Conservation (phyloP, 2,113 vertebrate species). For the Dendropsophus ebraccatus region DNA sequence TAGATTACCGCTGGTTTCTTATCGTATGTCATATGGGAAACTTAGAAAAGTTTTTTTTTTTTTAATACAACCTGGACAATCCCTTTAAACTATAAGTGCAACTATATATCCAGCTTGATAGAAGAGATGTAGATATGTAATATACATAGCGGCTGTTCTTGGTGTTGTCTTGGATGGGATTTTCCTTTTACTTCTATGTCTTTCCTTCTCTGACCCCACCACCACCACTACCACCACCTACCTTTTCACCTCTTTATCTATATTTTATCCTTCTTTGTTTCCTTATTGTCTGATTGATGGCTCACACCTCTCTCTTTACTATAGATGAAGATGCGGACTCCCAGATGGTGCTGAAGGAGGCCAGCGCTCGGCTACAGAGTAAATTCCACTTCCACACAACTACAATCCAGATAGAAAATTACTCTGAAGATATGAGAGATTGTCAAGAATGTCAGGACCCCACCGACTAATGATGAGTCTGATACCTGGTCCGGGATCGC, state of each 20-base stretch:
- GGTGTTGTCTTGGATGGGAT: too few relatives aligned
- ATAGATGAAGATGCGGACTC: slow-evolving; percentile 71
- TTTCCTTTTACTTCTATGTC: too few relatives aligned
- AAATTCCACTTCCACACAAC: slow-evolving; percentile 77
- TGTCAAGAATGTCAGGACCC: slow-evolving; percentile 76
- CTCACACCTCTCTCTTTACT: background rate
- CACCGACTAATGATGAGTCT: slow-evolving; percentile 65
- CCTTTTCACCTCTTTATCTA: background rate
- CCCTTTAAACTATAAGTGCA: too few relatives aligned
- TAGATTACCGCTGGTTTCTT: too few relatives aligned
- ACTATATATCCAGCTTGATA: too few relatives aligned
- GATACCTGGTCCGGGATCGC: background rate
- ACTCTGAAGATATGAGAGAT: slow-evolving; percentile 80
- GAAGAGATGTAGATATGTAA: too few relatives aligned
- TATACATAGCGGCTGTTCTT: too few relatives aligned
- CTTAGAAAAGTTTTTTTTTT: too few relatives aligned
- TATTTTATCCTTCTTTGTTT: background rate
- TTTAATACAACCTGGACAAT: too few relatives aligned
- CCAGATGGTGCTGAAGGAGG: slow-evolving; percentile 76
- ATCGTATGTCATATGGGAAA: too few relatives aligned
- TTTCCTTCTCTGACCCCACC: too few relatives aligned
- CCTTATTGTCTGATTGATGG: background rate
- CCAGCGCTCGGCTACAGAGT: slow-evolving; percentile 70
- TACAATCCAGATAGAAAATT: slow-evolving; percentile 83
- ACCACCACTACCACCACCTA: too few relatives aligned